Conservation (phyloP, 2,113 vertebrate species). For the Salvelinus sp. region DNA sequence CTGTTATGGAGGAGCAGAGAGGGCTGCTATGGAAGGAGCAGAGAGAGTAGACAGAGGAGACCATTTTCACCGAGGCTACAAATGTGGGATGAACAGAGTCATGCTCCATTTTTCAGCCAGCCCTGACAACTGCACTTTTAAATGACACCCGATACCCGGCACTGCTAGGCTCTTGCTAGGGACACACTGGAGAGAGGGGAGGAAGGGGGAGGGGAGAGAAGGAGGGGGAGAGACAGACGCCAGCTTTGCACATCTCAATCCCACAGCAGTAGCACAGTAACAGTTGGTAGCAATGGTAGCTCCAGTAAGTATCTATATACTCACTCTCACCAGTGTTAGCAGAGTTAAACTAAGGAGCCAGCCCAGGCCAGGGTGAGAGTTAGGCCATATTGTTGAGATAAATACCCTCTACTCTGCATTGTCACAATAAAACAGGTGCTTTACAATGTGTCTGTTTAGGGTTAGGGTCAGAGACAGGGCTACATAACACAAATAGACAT, state of each 20-base stretch:
- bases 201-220: slow-evolving; percentile 29
- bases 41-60: slow-evolving; percentile 44
- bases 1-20: too few relatives aligned
- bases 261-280: slow-evolving; percentile 7
- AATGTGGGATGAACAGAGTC: slow-evolving; percentile 59
- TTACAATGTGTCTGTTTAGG: too few relatives aligned
- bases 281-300: not conserved
- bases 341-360: not conserved
- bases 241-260: slow-evolving; percentile 48
- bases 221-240: slow-evolving; percentile 49
- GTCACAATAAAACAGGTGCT: too few relatives aligned
- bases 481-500: too few relatives aligned
- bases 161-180: slow-evolving; percentile 33
- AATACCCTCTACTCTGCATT: too few relatives aligned
- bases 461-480: too few relatives aligned
- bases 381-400: too few relatives aligned
- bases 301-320: not conserved
- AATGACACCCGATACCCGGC: slow-evolving; percentile 66
- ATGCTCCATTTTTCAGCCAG: slow-evolving; percentile 65
- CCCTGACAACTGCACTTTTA: slow-evolving; percentile 68
- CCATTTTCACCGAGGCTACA: slow-evolving; percentile 55
- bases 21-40: too few relatives aligned
- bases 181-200: slow-evolving; percentile 46
- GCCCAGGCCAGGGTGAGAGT: not conserved
- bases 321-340: not conserved